Conservation (phyloP, 2,888 invertebrate genomes). For the Epiblema foenella region DNA sequence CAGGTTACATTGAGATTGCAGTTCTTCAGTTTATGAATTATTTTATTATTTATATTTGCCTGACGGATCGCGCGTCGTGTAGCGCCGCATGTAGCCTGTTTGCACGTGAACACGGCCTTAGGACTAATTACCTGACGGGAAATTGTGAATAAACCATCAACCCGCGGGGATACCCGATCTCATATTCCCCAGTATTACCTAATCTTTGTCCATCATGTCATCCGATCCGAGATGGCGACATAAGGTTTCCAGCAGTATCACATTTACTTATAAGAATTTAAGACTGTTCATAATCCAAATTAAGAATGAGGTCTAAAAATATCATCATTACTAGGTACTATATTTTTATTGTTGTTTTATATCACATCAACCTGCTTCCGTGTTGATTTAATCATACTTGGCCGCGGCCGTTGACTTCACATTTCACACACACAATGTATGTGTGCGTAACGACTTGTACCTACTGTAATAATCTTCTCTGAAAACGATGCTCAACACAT, state of each 20-base stretch:
- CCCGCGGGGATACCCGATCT: not conserved
- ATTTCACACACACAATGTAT: too few species aligned
- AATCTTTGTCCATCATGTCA: not conserved
- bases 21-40: too few species aligned
- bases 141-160: not conserved
- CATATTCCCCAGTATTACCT: not conserved
- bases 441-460: too few species aligned
- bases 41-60: too few species aligned
- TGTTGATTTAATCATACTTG: too few species aligned
- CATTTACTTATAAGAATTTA: not conserved
- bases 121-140: not conserved
- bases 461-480: too few species aligned
- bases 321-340: not conserved
- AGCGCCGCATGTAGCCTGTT: too few species aligned
- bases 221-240: constrained; percentile 4
- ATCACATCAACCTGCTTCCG: not conserved
- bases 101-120: too few species aligned
- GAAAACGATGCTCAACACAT: not conserved
- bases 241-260: constrained; percentile 1
- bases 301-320: not conserved
- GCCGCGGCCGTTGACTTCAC: too few species aligned
- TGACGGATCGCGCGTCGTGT: too few species aligned
- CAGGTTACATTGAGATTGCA: too few species aligned
- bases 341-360: not conserved
- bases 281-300: too few species aligned